Base-by-base conservation (phyloP, 2,888 invertebrate species). In the Agriopis leucophaearia region DNA sequence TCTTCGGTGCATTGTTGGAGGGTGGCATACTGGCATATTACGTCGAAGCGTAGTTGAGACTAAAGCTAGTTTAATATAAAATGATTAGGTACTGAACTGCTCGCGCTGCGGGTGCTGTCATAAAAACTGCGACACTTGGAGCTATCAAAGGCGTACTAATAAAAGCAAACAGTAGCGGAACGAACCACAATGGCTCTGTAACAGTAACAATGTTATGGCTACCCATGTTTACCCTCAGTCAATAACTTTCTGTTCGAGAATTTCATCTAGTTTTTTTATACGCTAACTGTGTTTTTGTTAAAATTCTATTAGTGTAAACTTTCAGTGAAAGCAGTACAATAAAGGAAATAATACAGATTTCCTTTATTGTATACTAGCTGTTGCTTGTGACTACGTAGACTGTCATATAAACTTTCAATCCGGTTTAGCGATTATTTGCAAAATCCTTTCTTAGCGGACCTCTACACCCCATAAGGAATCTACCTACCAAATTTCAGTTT, bases 111-210 rank as follows among this genome's bases (percentile, higher is more conserved):
- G 80, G 82, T 74, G 77, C 75, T 75, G 80, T 82, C 78, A 82
- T 88, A 88, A 89, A 89, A 90, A 87, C 84, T 82, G 80, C 84
- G 84, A 83, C 87, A 88, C 87, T 86, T 83, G 80, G 78, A 80
- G 81, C 86, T 85, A 88, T 88, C 88, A 88, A 87, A 89, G 84
- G 83, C 82, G 77, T 76, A 82, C 84, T 87, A 89, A 89, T 89
- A 89, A 89, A 90, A 88, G 82, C 81, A 83, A 86, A 85, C 81
- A 82, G 81, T 83, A 81, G 85, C 82, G 82, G 81, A 84, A 84
- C 81, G 78, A 82, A 83, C 83, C 81, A 85, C 83, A 83, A 83
- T 79, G 75, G 78, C 78, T 73, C 73, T 73, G 79, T 82, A 80
- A 86, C 82, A 83, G 84, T 83, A 78, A 80, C 78, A 78, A 78